Percentiles rank a stretch among this genome's conserved stretches.
These are phyloP conservation scores for Drosophila borealis DNA, from an alignment of 2,888 invertebrate species.

Conservation along the genomic window DNA sequence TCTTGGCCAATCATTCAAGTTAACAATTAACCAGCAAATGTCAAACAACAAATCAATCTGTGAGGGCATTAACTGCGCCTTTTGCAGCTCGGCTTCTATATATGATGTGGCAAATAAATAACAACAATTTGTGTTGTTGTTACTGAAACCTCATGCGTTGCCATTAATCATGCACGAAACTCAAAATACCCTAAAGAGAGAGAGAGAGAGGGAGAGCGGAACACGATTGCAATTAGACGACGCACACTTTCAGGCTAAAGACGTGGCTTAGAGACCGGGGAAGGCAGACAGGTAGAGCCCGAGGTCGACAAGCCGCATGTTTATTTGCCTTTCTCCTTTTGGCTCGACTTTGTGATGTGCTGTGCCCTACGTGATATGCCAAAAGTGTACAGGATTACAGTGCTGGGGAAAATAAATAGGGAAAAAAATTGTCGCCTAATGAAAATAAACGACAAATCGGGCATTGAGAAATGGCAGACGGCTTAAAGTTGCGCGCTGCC, in stretches of 20 bases:
- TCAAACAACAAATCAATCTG: slow-evolving; percentile 74
- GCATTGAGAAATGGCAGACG: slow-evolving; percentile 6
- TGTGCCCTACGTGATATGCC: slow-evolving; percentile 68
- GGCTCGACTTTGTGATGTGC: slow-evolving; percentile 15
- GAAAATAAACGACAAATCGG: slow-evolving; percentile 55
- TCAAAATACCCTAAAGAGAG: background rate
- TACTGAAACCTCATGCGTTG: slow-evolving; percentile 16
- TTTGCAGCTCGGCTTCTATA: slow-evolving; percentile 15
- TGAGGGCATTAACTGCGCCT: slow-evolving; percentile 43
- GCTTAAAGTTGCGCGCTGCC: slow-evolving; percentile 22
- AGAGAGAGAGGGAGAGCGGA: background rate
- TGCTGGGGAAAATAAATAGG: slow-evolving; percentile 36
- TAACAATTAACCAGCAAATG: slow-evolving; percentile 69
- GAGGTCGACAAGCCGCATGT: background rate
- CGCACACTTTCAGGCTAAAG: slow-evolving; percentile 7
- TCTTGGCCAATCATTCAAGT: slow-evolving; percentile 74
- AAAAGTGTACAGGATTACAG: slow-evolving; percentile 66
- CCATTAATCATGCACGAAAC: slow-evolving; percentile 68
- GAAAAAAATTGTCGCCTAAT: slow-evolving; percentile 40
- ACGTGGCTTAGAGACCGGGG: background rate
- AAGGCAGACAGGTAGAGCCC: slow-evolving; percentile 24
- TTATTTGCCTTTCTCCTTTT: slow-evolving; percentile 26
- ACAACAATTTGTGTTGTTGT: slow-evolving; percentile 17
- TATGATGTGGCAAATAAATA: slow-evolving; percentile 37
- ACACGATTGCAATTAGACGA: slow-evolving; percentile 19